phyloP scores from a whole-genome alignment of 2,888 invertebrate genomes.

The Callyntrura guangdongensis region DNA sequence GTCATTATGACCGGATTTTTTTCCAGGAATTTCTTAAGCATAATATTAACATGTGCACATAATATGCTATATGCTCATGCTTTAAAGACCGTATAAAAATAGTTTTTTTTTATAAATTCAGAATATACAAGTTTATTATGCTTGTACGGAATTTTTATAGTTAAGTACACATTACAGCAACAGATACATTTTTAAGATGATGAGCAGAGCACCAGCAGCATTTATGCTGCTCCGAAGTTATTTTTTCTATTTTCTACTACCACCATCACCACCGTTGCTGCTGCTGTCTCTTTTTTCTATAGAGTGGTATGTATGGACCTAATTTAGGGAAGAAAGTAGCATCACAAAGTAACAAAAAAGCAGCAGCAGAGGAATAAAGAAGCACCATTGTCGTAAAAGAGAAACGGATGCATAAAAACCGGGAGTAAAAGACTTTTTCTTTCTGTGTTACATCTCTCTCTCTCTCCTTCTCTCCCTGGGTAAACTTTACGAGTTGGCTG shows the following conservation, averaged over 20 bases:
- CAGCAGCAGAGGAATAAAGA: slow-evolving; percentile 40
- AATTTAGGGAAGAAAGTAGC: slow-evolving; percentile 42
- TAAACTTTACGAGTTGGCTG: slow-evolving; percentile 63
- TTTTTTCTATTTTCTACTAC: slow-evolving; percentile 2
- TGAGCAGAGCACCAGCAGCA: slow-evolving; percentile 36
- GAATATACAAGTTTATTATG: neutral
- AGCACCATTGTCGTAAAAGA: slow-evolving; percentile 74
- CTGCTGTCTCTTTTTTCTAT: neutral
- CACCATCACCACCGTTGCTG: neutral
- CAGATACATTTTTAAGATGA: slow-evolving; percentile 66
- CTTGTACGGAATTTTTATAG: slow-evolving; percentile 8
- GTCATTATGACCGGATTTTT: slow-evolving; percentile 62
- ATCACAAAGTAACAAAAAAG: slow-evolving; percentile 14
- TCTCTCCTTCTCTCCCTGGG: neutral
- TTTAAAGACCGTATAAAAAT: neutral
- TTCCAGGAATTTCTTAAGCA: slow-evolving; percentile 39
- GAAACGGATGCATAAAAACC: slow-evolving; percentile 74
- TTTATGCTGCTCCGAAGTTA: slow-evolving; percentile 42
- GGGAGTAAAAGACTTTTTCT: slow-evolving; percentile 58
- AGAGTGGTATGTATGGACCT: slow-evolving; percentile 35
- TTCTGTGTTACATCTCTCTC: slow-evolving; percentile 1
- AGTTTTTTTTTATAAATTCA: neutral
- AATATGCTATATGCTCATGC: neutral
- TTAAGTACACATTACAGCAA: slow-evolving; percentile 54
- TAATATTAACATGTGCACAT: slow-evolving; percentile 12